Percentiles rank a stretch among this genome's conserved stretches.
Evolutionary conservation across 2,888 invertebrate genomes (phyloP).

Genomic region (Microplitis deprimator): DNA sequence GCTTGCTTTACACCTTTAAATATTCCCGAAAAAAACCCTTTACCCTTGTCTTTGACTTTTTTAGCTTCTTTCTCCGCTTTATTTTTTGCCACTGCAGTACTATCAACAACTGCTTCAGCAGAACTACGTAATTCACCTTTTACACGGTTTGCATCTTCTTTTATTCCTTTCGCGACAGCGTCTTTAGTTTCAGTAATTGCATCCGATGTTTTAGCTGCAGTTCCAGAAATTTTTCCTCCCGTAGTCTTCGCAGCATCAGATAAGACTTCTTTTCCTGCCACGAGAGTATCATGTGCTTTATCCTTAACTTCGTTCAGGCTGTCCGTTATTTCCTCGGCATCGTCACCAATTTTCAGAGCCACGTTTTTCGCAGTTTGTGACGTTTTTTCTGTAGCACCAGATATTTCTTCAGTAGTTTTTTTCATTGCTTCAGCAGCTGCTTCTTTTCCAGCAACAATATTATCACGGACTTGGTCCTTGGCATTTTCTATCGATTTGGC

Average conservation of each 20-base stretch:
- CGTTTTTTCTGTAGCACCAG: slow-evolving; percentile 40
- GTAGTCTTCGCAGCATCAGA: slow-evolving; percentile 73
- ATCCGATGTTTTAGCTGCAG: slow-evolving; percentile 68
- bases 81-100: too few relatives aligned
- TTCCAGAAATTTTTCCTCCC: slow-evolving; percentile 70
- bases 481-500: not conserved
- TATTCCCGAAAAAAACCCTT: too few relatives aligned
- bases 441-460: slow-evolving; percentile 39
- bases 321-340: not conserved
- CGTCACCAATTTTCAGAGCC: not conserved
- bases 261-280: not conserved
- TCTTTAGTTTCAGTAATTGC: too few relatives aligned
- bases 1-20: too few relatives aligned
- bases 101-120: too few relatives aligned
- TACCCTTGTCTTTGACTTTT: too few relatives aligned
- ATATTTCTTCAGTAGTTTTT: slow-evolving; percentile 34
- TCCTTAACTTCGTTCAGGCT: not conserved
- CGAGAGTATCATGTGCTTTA: not conserved
- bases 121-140: too few relatives aligned
- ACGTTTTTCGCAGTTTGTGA: not conserved
- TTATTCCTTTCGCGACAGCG: too few relatives aligned
- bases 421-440: slow-evolving; percentile 17
- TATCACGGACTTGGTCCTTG: too few relatives aligned
- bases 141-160: too few relatives aligned
- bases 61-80: too few relatives aligned